A percentile compares a stretch with the other conserved stretches of the same genome.
Evolutionary conservation across 2,113 vertebrate genomes (phyloP).

Genomic region (Callospermophilus lateralis): DNA sequence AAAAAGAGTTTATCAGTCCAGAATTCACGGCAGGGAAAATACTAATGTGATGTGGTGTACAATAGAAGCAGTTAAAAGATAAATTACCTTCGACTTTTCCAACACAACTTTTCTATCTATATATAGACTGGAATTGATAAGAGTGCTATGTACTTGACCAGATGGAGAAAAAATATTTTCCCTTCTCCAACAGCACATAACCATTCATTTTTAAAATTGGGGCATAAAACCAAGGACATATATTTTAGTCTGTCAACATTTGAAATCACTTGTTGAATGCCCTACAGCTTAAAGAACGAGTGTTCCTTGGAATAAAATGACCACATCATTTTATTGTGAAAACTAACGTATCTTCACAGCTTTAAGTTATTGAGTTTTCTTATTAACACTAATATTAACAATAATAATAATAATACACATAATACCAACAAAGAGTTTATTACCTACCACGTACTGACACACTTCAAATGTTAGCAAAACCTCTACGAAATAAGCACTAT

Average conservation of each 20-base stretch:
- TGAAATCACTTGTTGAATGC: conserved; percentile 2
- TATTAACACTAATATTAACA: conserved; percentile 3
- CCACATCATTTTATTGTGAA: background rate
- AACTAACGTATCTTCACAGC: conserved; percentile 16
- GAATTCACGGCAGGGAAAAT: background rate
- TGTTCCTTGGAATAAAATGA: background rate
- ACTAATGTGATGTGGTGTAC: background rate
- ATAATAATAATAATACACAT: background rate
- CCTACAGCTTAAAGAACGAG: background rate
- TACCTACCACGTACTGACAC: background rate
- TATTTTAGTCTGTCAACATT: conserved; percentile 16
- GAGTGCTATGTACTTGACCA: background rate
- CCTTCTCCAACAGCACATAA: background rate
- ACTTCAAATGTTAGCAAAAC: background rate
- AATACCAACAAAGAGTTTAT: background rate
- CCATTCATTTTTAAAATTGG: background rate
- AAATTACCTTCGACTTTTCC: background rate
- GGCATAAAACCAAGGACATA: background rate
- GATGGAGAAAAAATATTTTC: background rate
- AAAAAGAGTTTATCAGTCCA: background rate
- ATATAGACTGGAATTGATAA: background rate
- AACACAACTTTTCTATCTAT: background rate
- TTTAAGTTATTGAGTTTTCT: background rate
- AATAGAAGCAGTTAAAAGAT: background rate
- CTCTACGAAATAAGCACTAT: background rate